phyloP scores from a whole-genome alignment of 2,113 vertebrate genomes.

The Anguilla japonica region DNA sequence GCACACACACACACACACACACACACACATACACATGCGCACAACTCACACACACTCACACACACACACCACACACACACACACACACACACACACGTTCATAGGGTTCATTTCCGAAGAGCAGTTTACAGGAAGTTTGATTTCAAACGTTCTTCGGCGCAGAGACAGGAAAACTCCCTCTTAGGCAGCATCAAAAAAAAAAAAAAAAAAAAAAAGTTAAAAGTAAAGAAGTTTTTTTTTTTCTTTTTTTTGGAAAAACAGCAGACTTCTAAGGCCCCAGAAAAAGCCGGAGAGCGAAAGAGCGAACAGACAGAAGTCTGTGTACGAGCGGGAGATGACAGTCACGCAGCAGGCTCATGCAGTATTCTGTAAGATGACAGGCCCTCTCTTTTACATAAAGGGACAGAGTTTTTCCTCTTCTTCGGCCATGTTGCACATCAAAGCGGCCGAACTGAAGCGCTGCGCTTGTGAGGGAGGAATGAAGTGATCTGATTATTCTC shows the following conservation, averaged over 20 bases:
- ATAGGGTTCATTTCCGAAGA: neutral
- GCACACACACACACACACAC: no score
- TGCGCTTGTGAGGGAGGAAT: conserved; percentile 64
- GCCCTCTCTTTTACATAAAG: conserved; percentile 42
- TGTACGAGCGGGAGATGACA: conserved; percentile 31
- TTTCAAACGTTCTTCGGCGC: neutral
- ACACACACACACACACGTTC: neutral
- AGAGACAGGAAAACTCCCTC: no score
- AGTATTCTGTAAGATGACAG: conserved; percentile 28
- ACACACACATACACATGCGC: no score
- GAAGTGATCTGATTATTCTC: conserved; percentile 86
- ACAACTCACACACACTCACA: no score
- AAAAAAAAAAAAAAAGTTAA: neutral
- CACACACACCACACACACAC: no score
- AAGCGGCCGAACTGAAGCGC: conserved; percentile 51
- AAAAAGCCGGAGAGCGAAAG: conserved; percentile 1
- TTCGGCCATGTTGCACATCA: conserved; percentile 48
- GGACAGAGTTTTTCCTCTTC: conserved; percentile 37
- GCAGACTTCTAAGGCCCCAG: neutral
- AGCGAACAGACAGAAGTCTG: conserved; percentile 39
- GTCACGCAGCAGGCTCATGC: conserved; percentile 33
- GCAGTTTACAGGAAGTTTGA: neutral
- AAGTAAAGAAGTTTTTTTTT: neutral
- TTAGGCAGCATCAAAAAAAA: no score
- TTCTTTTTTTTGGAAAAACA: no score